phyloP scores from a whole-genome alignment of 2,797 vertebrate species.

The Gallinago solitaria region DNA sequence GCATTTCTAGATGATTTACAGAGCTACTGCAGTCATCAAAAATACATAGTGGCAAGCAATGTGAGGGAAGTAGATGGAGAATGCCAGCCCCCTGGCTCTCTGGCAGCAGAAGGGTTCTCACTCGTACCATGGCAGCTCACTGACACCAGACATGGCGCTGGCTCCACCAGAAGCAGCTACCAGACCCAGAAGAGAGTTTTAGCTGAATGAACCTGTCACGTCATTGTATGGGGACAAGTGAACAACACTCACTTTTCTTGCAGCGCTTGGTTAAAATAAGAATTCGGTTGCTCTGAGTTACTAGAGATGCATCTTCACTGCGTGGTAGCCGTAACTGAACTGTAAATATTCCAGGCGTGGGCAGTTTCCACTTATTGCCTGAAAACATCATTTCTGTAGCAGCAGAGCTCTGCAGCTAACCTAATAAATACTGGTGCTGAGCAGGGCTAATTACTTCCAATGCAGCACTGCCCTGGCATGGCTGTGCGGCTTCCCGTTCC shows the following conservation, averaged over 20 bases:
- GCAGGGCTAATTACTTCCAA: constrained; percentile 24
- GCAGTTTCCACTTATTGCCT: neutral
- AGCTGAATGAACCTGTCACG: neutral
- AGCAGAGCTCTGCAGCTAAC: constrained; percentile 27
- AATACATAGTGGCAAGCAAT: neutral
- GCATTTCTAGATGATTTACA: neutral
- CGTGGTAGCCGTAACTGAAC: neutral
- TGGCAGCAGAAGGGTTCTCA: neutral
- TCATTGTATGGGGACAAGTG: neutral
- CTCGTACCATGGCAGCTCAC: neutral
- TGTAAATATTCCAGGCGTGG: neutral
- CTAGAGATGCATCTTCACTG: neutral
- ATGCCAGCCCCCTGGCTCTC: neutral
- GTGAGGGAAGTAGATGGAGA: neutral
- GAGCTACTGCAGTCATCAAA: constrained; percentile 26
- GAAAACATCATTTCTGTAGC: neutral
- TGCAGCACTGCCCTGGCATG: constrained; percentile 6
- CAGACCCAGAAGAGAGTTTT: neutral
- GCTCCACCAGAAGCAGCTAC: neutral
- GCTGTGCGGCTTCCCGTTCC: neutral
- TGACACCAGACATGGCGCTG: neutral
- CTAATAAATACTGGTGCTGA: constrained; percentile 27
- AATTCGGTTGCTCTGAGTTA: neutral
- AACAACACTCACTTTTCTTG: neutral
- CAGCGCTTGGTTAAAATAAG: neutral